phyloP scores from a whole-genome alignment of 2,888 invertebrate species.

The Scaptomyza flava region DNA sequence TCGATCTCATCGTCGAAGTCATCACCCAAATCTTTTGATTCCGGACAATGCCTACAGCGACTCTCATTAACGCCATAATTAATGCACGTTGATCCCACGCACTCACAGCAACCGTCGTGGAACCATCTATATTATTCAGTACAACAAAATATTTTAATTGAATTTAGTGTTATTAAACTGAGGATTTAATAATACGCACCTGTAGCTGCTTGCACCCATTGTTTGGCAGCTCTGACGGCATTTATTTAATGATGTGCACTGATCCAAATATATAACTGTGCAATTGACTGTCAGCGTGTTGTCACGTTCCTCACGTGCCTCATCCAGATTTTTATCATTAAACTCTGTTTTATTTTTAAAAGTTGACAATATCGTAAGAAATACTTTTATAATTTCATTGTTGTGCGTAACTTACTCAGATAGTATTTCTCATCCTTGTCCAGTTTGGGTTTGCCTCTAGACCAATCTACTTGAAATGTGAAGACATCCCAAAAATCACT shows the following conservation, averaged over 20 bases:
- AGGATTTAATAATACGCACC: constrained; percentile 59
- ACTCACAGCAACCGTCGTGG: constrained; percentile 97
- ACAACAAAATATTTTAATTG: neutral
- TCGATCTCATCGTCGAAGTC: constrained; percentile 81
- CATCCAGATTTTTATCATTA: constrained; percentile 87
- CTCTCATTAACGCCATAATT: constrained; percentile 96
- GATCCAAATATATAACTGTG: constrained; percentile 95
- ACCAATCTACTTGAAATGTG: constrained; percentile 90
- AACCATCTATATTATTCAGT: constrained; percentile 88
- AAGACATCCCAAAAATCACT: constrained; percentile 92
- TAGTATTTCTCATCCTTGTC: constrained; percentile 90
- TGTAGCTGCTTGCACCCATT: constrained; percentile 84
- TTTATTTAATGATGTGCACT: constrained; percentile 95
- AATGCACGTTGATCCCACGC: constrained; percentile 94
- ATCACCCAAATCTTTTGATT: constrained; percentile 87
- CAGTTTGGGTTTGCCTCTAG: constrained; percentile 85
- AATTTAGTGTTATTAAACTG: neutral
- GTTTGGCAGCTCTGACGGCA: constrained; percentile 91
- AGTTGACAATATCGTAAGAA: neutral
- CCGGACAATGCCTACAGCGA: constrained; percentile 88
- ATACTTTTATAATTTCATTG: neutral
- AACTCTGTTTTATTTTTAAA: constrained; percentile 85
- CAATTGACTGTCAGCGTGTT: constrained; percentile 91
- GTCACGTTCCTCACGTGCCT: constrained; percentile 76
- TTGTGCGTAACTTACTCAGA: constrained; percentile 86